Base-by-base conservation (phyloP, 1,140 invertebrate genomes). In the Ridgeia piscesae region DNA sequence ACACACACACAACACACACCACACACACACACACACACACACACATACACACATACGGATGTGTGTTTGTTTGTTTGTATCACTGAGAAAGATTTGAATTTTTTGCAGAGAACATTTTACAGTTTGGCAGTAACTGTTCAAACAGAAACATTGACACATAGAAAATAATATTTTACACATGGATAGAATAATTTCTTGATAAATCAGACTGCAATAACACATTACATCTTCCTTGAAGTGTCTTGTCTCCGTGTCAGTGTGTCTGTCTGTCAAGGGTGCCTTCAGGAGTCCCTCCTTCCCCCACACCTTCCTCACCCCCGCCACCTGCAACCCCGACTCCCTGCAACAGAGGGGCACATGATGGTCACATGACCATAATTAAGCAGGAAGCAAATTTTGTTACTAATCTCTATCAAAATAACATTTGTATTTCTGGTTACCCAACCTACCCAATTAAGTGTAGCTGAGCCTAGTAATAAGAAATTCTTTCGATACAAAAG, bases 261-360 rank as follows among this genome's bases (percentile, higher is more conserved):
- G 34, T 34, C 0, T 48, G 31, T 91, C 48, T 48, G 35, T 8
- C 9, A 33, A n/a, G 33, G 21, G 34, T 91, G 33, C 6, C 35
- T 91, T 48, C 33, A 91, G 14, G 6, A 91, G 35, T 17, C 91
- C 91, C 4, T 91, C 91, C 31, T 91, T 91, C 6, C 91, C 91
- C 91, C 91, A 91, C 91, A 91, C 91, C 11, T 8, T 42, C 34
- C 31, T 91, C 17, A 91, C 91, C 33, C 91, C 34, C 6, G 35
- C 50, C 91, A 91, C 50, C 91, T 91, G 33, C 14, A 91, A 35
- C 1, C 35, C 35, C 9, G 58, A 14, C 8, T 77, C 58, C 27
- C 58, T 77, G 58, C 14, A 77, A 77, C 58, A 77, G 58, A 17
- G 27, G 0, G 27, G 11, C 58, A 77, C 27, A 4, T 77, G 17